These are phyloP conservation scores for Hippasteria phrygiana DNA, from an alignment of 53 echinoderm and acorn worm species.

Conservation along the genomic window DNA sequence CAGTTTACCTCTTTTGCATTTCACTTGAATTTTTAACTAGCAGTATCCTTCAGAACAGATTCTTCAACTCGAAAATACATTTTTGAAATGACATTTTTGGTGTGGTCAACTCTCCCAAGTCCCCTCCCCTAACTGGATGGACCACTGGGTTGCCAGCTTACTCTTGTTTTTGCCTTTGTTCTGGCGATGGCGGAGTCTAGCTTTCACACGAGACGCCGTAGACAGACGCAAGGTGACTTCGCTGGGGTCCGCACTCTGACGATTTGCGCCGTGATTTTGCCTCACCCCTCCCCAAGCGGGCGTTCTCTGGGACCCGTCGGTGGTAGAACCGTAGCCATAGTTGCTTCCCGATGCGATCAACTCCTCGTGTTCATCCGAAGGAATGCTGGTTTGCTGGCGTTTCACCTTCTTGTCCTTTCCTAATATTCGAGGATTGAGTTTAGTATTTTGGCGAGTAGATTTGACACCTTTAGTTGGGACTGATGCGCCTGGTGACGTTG, in stretches of 20 bases:
- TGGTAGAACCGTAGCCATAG: background rate
- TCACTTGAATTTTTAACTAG: no score
- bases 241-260: background rate
- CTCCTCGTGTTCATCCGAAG: background rate
- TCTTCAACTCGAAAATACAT: no score
- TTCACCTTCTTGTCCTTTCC: background rate
- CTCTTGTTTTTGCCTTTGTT: background rate
- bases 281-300: background rate
- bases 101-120: no score
- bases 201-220: conserved; percentile 2
- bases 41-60: no score
- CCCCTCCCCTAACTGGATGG: no score
- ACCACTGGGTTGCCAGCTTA: background rate
- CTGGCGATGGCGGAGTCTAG: conserved; percentile 25
- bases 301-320: background rate
- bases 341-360: background rate
- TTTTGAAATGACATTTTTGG: no score
- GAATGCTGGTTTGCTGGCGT: background rate
- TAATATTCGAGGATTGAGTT: background rate
- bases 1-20: no score
- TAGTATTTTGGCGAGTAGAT: background rate
- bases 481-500: background rate
- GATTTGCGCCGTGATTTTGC: background rate
- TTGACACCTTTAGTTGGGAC: background rate
- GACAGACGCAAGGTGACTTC: background rate